These are phyloP conservation scores for Drosophila tristis DNA, from an alignment of 1,140 invertebrate genomes.

Conservation along the genomic window DNA sequence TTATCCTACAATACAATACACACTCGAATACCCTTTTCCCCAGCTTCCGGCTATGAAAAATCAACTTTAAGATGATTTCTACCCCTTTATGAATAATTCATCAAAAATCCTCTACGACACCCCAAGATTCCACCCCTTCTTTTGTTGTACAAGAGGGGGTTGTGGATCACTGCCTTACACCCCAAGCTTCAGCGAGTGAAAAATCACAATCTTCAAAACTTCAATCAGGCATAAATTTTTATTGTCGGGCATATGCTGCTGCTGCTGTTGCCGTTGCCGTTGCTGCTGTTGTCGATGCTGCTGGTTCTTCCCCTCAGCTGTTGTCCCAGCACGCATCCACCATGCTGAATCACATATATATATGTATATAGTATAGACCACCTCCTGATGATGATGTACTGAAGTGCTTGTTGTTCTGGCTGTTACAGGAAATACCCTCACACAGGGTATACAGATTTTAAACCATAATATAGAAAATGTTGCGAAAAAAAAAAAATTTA, in stretches of 20 bases:
- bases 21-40: too few relatives aligned
- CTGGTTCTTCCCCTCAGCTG: constrained; percentile 5
- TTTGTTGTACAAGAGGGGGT: neutral
- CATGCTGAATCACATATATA: constrained; percentile 9
- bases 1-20: neutral
- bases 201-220: constrained; percentile 58
- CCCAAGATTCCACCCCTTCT: constrained; percentile 25
- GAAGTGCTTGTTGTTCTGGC: constrained; percentile 48
- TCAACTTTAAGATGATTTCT: constrained; percentile 23
- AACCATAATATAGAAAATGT: too few relatives aligned
- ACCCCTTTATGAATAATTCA: constrained; percentile 60
- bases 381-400: constrained; percentile 38
- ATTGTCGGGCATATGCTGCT: constrained; percentile 60
- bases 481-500: too few relatives aligned
- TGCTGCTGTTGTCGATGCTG: constrained; percentile 9
- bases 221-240: constrained; percentile 79
- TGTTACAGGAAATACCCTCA: neutral
- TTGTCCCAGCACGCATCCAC: too few relatives aligned
- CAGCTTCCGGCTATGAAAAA: neutral
- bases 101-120: constrained; percentile 6
- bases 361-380: constrained; percentile 8
- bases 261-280: constrained; percentile 3
- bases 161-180: too few relatives aligned
- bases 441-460: too few relatives aligned
- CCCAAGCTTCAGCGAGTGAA: constrained; percentile 22